phyloP scores from a whole-genome alignment of 2,888 invertebrate genomes.

The Nomada fabriciana region DNA sequence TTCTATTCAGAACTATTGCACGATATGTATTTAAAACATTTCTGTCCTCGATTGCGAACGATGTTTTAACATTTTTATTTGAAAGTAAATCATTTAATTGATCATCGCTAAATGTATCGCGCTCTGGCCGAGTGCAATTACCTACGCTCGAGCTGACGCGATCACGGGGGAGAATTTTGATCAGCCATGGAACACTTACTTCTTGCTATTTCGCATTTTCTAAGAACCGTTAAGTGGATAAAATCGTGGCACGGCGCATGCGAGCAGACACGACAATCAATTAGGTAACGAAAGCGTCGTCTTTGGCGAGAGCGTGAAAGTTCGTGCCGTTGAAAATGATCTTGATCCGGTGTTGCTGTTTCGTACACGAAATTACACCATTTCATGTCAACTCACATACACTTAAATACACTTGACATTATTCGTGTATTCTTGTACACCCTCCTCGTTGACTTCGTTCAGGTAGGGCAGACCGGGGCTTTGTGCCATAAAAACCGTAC shows the following conservation, averaged over 20 bases:
- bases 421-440: no score
- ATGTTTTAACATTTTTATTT: no score
- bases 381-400: neutral
- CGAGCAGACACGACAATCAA: conserved; percentile 33
- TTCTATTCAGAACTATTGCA: no score
- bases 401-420: no score
- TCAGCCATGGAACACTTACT: conserved; percentile 52
- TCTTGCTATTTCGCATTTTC: conserved; percentile 46
- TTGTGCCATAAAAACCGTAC: no score
- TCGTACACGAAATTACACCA: neutral
- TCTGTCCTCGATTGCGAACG: no score
- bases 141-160: conserved; percentile 47
- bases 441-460: no score
- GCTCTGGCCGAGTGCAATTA: conserved; percentile 38
- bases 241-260: conserved; percentile 15
- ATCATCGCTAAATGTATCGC: neutral
- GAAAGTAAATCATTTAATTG: no score
- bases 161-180: conserved; percentile 48
- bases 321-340: conserved; percentile 21
- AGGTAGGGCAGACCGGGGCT: no score
- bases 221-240: conserved; percentile 34
- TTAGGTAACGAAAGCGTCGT: conserved; percentile 35
- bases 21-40: no score
- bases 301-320: conserved; percentile 33
- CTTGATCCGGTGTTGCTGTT: conserved; percentile 22